Evolutionary conservation across 2,888 invertebrate genomes (phyloP).

Genomic region (Yponomeuta cagnagella): DNA sequence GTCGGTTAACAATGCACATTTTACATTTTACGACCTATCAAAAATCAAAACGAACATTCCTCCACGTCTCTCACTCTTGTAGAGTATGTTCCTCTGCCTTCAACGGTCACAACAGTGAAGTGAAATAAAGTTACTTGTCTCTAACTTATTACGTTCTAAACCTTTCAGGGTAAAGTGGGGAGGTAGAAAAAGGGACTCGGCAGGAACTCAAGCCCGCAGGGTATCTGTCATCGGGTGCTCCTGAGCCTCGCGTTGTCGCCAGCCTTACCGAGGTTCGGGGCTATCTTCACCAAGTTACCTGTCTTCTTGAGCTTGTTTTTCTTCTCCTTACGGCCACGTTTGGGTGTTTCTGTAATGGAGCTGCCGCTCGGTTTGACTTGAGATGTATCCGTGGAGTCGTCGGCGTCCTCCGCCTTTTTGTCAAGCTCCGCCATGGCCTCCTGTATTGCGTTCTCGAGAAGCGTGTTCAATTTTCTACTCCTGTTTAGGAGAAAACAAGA

Average conservation of each 20-base stretch:
- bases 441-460: constrained; percentile 93
- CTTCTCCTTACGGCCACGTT: constrained; percentile 39
- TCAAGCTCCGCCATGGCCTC: constrained; percentile 94
- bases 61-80: too few relatives aligned
- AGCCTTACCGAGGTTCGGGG: constrained; percentile 36
- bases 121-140: too few relatives aligned
- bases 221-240: constrained; percentile 62
- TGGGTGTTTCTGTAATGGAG: constrained; percentile 35
- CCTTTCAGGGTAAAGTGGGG: background rate
- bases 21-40: too few relatives aligned
- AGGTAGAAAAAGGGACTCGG: constrained; percentile 11
- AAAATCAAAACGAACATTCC: too few relatives aligned
- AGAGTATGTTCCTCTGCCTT: too few relatives aligned
- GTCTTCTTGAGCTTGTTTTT: constrained; percentile 40
- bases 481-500: constrained; percentile 59
- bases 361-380: constrained; percentile 19
- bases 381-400: constrained; percentile 16
- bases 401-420: constrained; percentile 69
- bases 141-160: too few relatives aligned
- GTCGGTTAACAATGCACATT: too few relatives aligned
- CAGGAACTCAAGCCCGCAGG: constrained; percentile 1
- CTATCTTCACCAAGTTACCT: constrained; percentile 34
- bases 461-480: constrained; percentile 94
- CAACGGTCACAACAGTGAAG: too few relatives aligned
- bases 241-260: constrained; percentile 63